Evolutionary conservation across 35 echinoderm and acorn worm genomes (phyloP), one percentile per base, ranked within the genome.

Genomic region (Lytechinus variegatus): DNA sequence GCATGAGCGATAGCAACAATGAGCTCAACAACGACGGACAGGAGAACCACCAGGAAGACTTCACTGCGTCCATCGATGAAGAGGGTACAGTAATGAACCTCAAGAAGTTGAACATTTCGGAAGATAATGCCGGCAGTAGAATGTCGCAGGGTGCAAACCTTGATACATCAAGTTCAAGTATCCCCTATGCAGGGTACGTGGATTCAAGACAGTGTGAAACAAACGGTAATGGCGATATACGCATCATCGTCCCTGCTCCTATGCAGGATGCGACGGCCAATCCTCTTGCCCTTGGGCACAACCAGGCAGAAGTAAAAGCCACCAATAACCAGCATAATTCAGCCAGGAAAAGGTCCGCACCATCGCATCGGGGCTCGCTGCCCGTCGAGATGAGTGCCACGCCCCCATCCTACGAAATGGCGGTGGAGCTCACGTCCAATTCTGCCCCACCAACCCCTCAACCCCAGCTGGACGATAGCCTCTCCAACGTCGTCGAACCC

Each of bases 231-330:
- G 96, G 95, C 9, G 93, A 96, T 16, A 55, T 97, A 8, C 94
- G 95, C 9, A 96, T 97, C 71, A 97, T 97, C 55, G 90, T 99
- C 21, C 95, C 97, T 10, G 86, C 52, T 24, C 95, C 89, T 53
- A 94, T 99, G 96, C 98, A 97, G 87, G 98, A 99, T 87, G 95
- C 96, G 54, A 99, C 97, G 11, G 95, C 95, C 16, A 97, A 99
- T 92, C 96, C 56, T 51, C 89, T 99, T 61, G 97, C 96, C 29
- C 96, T 99, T 9, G 87, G 95, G 8, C 52, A 28, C 86, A 71
- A 95, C 58, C 87, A 94, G 28, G 28, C 55, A 1, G 96, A 97
- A 71, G 72, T 94, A 29, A 92, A 95, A 86, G 86, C 96, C 8
- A 86, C 13, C 24, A 94, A 94, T 55, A 57, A 11, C 92, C 92